Percentiles rank a stretch among this genome's conserved stretches.
phyloP scores from a whole-genome alignment of 2,888 invertebrate genomes.

The Noctua comes region DNA sequence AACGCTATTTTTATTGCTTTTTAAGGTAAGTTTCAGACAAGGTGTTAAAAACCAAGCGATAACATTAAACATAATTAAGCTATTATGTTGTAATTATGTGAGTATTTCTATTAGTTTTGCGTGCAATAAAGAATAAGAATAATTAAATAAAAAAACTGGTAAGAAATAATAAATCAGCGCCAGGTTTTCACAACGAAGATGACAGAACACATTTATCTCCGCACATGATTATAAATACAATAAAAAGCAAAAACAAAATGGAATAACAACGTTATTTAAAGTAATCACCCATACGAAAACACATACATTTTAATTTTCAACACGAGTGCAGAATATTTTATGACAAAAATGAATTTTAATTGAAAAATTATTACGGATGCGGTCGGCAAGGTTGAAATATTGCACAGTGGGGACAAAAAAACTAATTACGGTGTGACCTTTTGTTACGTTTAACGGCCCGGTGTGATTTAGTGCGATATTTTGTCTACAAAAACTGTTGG shows the following conservation, averaged over 20 bases:
- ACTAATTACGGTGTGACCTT: conserved; percentile 82
- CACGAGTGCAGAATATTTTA: conserved; percentile 71
- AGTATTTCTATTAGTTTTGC: too few relatives aligned
- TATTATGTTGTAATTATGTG: too few relatives aligned
- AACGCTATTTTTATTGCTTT: conserved; percentile 7
- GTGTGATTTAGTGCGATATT: conserved; percentile 79
- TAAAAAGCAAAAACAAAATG: conserved; percentile 42
- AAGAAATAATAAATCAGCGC: neutral
- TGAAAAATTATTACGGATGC: conserved; percentile 84
- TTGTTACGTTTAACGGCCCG: conserved; percentile 73
- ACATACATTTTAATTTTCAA: conserved; percentile 70
- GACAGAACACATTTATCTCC: neutral
- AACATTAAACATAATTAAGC: too few relatives aligned
- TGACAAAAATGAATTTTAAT: conserved; percentile 80
- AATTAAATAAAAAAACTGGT: neutral
- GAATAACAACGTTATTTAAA: conserved; percentile 60
- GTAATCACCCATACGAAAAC: conserved; percentile 65
- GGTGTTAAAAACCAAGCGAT: neutral
- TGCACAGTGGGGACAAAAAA: conserved; percentile 79
- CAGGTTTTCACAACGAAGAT: neutral
- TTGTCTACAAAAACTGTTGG: conserved; percentile 66
- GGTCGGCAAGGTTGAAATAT: conserved; percentile 81
- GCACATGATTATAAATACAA: conserved; percentile 37
- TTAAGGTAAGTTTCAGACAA: conserved; percentile 57
- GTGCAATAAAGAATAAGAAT: too few relatives aligned